Evolutionary conservation across 1,140 invertebrate species (phyloP), one percentile per base, ranked within the genome.

Genomic region (Lethrus apterus): DNA sequence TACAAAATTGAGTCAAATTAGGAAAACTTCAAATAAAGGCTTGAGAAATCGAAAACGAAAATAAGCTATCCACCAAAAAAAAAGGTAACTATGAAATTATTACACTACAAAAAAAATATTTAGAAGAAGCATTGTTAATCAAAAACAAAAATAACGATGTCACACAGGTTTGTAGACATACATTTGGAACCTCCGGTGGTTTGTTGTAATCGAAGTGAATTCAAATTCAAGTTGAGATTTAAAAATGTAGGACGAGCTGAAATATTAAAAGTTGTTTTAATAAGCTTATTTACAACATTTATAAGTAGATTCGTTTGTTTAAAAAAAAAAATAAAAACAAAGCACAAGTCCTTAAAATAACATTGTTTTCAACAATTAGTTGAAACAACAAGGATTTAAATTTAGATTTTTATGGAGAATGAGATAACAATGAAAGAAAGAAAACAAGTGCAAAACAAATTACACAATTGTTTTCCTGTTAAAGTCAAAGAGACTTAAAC

Each of bases 161-260:
- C 44, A 41, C n/a, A 7, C 19, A 26, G 20, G 18, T 18, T 17
- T 23, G 19, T 18, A 14, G 29, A 83, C 81, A 71, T 83, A 83
- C 81, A 78, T 81, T 84, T 84, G 17, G 69, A 65, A 52, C 62
- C 60, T 56, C 58, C 65, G 70, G 80, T 78, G 60, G 82, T 77
- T 73, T 85, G 86, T 76, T 89, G 86, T 67, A 86, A 83, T 74
- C 87, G 80, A 74, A 89, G 76, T 64, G 86, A 83, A 78, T 90
- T 91, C 72, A 90, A 79, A 78, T 90, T 92, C 75, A 91, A 78
- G 78, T 85, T 90, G 70, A 93, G 81, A 83, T 93, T 93, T 75
- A 95, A 82, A 80, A 93, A 95, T 69, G 88, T 93, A 69, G 90
- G 91, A 66, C 91, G 86, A 72, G 89, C 91, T 94, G 89, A 92